These are phyloP conservation scores for Aplysina aerophoba DNA, from an alignment of 37 sponge, comb jelly and placozoan species.

Conservation along the genomic window DNA sequence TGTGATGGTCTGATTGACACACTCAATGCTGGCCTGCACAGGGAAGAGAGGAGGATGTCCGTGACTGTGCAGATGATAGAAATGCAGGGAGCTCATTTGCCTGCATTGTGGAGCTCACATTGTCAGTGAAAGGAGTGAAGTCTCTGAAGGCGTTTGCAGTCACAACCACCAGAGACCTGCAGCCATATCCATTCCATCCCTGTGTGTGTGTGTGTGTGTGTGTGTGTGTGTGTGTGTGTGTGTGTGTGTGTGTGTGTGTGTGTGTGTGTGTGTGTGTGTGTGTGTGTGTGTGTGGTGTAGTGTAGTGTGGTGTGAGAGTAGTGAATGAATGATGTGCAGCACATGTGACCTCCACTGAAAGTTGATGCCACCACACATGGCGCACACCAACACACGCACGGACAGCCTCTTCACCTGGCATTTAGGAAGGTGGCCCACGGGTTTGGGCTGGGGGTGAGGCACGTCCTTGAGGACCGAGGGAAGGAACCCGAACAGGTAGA, in stretches of 20 bases:
- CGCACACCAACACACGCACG: background rate
- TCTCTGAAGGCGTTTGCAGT: background rate
- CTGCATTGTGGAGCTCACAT: too few species aligned
- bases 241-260: too few species aligned
- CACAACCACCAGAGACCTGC: constrained; percentile 49
- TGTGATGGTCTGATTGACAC: constrained; percentile 23
- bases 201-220: constrained; percentile 29
- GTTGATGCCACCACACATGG: too few species aligned
- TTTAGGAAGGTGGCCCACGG: constrained; percentile 47
- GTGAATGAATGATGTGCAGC: background rate
- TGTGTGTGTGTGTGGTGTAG: too few species aligned
- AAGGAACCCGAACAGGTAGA: constrained; percentile 53
- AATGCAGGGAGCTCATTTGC: constrained; percentile 20
- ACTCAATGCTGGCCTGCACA: background rate
- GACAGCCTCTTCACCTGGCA: constrained; percentile 44
- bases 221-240: constrained; percentile 30
- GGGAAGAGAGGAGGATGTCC: too few species aligned
- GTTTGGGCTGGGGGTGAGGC: constrained; percentile 37
- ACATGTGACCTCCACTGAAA: too few species aligned
- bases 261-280: too few species aligned
- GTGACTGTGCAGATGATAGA: background rate
- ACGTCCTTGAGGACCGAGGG: constrained; percentile 56
- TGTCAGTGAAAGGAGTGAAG: too few species aligned
- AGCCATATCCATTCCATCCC: constrained; percentile 69
- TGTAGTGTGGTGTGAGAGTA: too few species aligned